These are phyloP conservation scores for Erethizon dorsatum DNA, from an alignment of 2,797 vertebrate species.

Conservation along the genomic window DNA sequence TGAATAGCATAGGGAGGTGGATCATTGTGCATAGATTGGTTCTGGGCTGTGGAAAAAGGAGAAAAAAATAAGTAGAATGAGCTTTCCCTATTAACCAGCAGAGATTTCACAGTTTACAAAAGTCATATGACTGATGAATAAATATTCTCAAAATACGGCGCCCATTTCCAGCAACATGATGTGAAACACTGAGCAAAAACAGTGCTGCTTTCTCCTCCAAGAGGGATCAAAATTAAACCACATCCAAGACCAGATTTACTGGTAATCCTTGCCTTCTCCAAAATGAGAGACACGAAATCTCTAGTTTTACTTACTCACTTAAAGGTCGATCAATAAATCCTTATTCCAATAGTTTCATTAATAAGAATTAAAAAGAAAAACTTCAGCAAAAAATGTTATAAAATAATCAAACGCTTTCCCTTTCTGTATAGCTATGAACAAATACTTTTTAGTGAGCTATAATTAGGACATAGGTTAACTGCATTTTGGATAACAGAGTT, in stretches of 20 bases:
- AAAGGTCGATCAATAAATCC: too few relatives aligned
- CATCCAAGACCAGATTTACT: background rate
- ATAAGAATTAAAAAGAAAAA: background rate
- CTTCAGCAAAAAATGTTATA: too few relatives aligned
- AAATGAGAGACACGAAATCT: slow-evolving; percentile 71
- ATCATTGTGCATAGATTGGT: background rate
- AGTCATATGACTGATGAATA: slow-evolving; percentile 67
- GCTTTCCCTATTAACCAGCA: slow-evolving; percentile 62
- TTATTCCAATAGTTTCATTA: background rate
- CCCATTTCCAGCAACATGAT: slow-evolving; percentile 76
- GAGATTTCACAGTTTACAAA: slow-evolving; percentile 72
- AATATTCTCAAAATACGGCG: slow-evolving; percentile 71
- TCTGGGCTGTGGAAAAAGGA: background rate
- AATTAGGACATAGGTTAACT: fast-evolving
- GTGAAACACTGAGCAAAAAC: slow-evolving; percentile 32
- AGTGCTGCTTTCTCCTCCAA: slow-evolving; percentile 55
- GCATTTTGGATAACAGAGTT: too few relatives aligned
- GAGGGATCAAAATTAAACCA: slow-evolving; percentile 60
- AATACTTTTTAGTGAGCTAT: background rate
- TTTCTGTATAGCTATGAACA: background rate
- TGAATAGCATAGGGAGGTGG: background rate
- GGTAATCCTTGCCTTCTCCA: slow-evolving; percentile 57
- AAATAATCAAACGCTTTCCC: background rate
- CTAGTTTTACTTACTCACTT: slow-evolving; percentile 51
- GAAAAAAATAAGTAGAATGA: background rate